Base-by-base conservation (phyloP, 2,797 vertebrate genomes). In the Mus spretus region DNA sequence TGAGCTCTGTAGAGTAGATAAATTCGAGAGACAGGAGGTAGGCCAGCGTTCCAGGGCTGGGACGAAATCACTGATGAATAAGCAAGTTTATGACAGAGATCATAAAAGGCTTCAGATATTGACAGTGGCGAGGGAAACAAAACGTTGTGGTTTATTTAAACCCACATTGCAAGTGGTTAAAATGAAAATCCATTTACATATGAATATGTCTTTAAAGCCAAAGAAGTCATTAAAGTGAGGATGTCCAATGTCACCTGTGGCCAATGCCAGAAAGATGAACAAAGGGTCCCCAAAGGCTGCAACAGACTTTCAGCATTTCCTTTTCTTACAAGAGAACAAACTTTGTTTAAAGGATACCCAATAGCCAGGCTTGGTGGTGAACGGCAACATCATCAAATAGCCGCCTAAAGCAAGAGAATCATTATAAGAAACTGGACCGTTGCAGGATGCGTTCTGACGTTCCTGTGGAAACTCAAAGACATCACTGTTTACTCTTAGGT, bases 191-290 rank as follows among this genome's bases (percentile, higher is more conserved):
- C 55, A 12, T 65, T 81, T 26, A 14, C 24, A 31, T 14, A 44
- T 50, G 50, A 37, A 24, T 63, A 40, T 53, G 20, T 40, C 37
- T 82, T 55, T 77, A 63, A 11, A 79, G 31, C 37, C 47, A 79
- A 24, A 83, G n/a, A 90, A 70, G 20, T 80, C 34, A 80, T 63
- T 77, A 72, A 67, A 92, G 67, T 13, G 11, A 97, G 79, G 24
- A 65, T 86, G 57, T 31, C 79, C 89, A 22, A 6, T 2, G 7
- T 13, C 63, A 92, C 40, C 72, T 44, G 37, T 74, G 63, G 34
- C 63, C 59, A 80, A 75, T 0, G 34, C 72, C 59, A 89, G 26
- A 34, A 57, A 61, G 37, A 20, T 19, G 31, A 93, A 37, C 31
- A 37, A 90, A 65, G 14, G 26, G 20, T 90, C 59, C 31, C 67